Evolutionary conservation across 2,113 vertebrate species (phyloP).

Genomic region (Gavialis gangeticus): DNA sequence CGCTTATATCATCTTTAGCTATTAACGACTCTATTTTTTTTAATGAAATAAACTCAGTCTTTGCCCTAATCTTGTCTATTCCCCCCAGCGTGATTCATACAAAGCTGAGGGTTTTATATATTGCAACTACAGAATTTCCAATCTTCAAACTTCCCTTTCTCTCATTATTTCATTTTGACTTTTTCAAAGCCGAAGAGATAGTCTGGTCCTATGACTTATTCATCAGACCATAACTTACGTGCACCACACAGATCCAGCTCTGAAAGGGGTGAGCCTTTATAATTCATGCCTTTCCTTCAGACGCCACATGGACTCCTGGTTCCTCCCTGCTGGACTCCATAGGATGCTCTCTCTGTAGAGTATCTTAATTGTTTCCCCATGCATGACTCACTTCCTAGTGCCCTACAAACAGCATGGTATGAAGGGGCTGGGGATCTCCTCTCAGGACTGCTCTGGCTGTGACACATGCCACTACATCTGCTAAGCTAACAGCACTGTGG

Average conservation of each 20-base stretch:
- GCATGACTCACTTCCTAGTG: not conserved
- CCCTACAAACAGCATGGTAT: not conserved
- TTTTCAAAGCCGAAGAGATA: not conserved
- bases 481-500: not conserved
- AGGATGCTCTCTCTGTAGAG: not conserved
- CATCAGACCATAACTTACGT: rapidly evolving
- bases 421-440: not conserved
- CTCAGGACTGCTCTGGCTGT: not conserved
- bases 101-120: rapidly evolving
- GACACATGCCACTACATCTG: not conserved
- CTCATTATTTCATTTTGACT: not conserved
- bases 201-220: rapidly evolving
- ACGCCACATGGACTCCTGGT: not conserved
- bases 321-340: not conserved
- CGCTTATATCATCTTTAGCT: rapidly evolving
- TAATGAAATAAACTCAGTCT: not conserved
- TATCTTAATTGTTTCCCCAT: not conserved
- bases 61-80: rapidly evolving
- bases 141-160: not conserved
- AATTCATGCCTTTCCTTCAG: rapidly evolving
- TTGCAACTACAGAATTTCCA: rapidly evolving
- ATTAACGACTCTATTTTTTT: not conserved
- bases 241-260: rapidly evolving
- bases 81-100: rapidly evolving
- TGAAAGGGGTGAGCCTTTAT: rapidly evolving